Evolutionary conservation across 2,888 invertebrate genomes (phyloP).

Genomic region (Synanthedon myopaeformis): DNA sequence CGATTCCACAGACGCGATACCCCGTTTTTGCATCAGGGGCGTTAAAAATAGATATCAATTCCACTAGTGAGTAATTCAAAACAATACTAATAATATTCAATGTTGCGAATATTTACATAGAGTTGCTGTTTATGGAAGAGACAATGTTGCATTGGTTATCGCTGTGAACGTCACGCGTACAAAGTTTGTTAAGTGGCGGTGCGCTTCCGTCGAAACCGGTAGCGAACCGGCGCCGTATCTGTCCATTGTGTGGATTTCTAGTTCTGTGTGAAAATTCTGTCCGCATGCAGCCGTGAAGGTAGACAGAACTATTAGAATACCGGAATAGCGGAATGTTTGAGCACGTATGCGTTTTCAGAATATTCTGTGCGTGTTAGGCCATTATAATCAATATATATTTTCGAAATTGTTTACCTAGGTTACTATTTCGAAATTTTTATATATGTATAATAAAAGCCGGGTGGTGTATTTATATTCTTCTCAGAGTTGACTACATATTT

Average conservation of each 20-base stretch:
- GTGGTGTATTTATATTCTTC: too few species aligned
- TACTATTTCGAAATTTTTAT: too few species aligned
- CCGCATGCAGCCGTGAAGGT: neutral
- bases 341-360: neutral
- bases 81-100: neutral
- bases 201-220: constrained; percentile 37
- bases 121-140: neutral
- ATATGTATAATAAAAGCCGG: too few species aligned
- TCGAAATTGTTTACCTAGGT: too few species aligned
- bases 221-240: constrained; percentile 17
- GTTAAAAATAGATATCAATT: too few species aligned
- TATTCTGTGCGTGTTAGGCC: neutral
- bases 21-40: too few species aligned
- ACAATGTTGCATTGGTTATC: constrained; percentile 3
- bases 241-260: neutral
- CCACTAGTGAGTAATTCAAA: too few species aligned
- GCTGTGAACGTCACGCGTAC: constrained; percentile 10
- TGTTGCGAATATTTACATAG: neutral
- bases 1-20: too few species aligned
- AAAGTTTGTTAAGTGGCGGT: constrained; percentile 17
- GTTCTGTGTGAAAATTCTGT: constrained; percentile 1
- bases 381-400: neutral
- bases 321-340: too few species aligned
- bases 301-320: neutral
- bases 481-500: too few species aligned